Base-by-base conservation (phyloP, 2,888 invertebrate species). In the Pyrrhia umbra region DNA sequence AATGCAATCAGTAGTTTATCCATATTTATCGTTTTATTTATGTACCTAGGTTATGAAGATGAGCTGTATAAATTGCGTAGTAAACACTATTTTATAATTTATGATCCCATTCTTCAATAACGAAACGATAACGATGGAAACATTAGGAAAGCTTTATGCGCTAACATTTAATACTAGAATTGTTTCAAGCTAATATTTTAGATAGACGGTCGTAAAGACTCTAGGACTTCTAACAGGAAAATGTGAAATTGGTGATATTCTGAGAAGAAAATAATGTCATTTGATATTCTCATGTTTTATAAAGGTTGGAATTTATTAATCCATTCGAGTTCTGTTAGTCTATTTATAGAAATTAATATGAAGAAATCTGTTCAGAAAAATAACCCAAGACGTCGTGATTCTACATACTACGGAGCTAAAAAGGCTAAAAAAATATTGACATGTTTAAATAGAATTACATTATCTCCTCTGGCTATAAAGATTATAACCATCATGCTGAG, bases 81-180 rank as follows among this genome's bases (percentile, higher is more conserved):
- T 34, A 34, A 34, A 15, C n/a, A 15, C 15, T 37, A 9, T 20
- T 25, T 23, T 37, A 13, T 37, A 23, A 16, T 21, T 6, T 15
- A 34, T 23, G 23, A 1, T 54, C 6, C 1, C 13, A 25, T 16
- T 0, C 0, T 40, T 18, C 10, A 61, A 23, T 21, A 37, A 16
- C 18, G 18, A 9, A 30, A n/a, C 0, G 15, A 13, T 13, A 37
- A 13, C 4, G 2, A 25, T 10, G 18, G 1, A 6, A 46, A 42
- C 13, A 16, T 59, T 27, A 13, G n/a, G n/a, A 39, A 18, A 57
- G n/a, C 8, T 57, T 10, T 16, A 57, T 20, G 30, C n/a, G 23
- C 3, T 4, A 13, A 39, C 1, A 16, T 58, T 30, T 23, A 20
- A 1, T 16, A 25, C 30, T 34, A 20, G n/a, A 16, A 34, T 39